Conservation (phyloP, 2,888 invertebrate species). For the Augochlorella aurata region DNA sequence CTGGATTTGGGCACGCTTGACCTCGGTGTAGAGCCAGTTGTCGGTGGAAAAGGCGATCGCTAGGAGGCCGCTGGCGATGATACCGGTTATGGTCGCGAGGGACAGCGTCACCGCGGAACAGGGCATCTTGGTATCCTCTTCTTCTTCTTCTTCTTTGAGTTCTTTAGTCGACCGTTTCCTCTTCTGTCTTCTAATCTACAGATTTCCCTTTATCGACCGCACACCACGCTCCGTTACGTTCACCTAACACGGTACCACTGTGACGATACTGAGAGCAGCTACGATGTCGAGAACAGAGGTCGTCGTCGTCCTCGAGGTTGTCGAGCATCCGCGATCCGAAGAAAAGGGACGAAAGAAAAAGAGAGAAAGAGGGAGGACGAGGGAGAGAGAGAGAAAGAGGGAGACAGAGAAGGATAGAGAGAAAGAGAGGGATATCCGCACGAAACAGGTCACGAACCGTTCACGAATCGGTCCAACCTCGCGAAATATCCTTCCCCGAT, state of each 20-base stretch:
- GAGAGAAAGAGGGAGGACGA: not conserved
- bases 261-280: slow-evolving; percentile 17
- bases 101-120: slow-evolving; percentile 97
- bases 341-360: not conserved
- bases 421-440: not conserved
- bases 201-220: slow-evolving; percentile 30
- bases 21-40: slow-evolving; percentile 98
- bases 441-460: slow-evolving; percentile 55
- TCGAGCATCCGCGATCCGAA: slow-evolving; percentile 56
- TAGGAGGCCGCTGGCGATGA: slow-evolving; percentile 95
- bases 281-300: slow-evolving; percentile 43
- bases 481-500: not conserved
- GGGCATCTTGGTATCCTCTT: slow-evolving; percentile 87
- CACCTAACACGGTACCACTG: slow-evolving; percentile 58
- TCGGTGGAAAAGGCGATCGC: slow-evolving; percentile 97
- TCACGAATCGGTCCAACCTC: slow-evolving; percentile 39
- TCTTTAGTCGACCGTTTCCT: slow-evolving; percentile 8
- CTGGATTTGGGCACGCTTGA: slow-evolving; percentile 93
- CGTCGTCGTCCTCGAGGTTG: slow-evolving; percentile 43
- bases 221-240: slow-evolving; percentile 53
- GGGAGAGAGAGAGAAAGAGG: not conserved
- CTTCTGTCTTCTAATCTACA: slow-evolving; percentile 43
- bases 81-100: slow-evolving; percentile 97
- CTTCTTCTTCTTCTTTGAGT: slow-evolving; percentile 39
- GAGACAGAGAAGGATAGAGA: not conserved